A percentile compares a stretch with the other conserved stretches of the same genome.
Conservation (phyloP, 2,888 invertebrate genomes). For the Drosophila prolongata region DNA sequence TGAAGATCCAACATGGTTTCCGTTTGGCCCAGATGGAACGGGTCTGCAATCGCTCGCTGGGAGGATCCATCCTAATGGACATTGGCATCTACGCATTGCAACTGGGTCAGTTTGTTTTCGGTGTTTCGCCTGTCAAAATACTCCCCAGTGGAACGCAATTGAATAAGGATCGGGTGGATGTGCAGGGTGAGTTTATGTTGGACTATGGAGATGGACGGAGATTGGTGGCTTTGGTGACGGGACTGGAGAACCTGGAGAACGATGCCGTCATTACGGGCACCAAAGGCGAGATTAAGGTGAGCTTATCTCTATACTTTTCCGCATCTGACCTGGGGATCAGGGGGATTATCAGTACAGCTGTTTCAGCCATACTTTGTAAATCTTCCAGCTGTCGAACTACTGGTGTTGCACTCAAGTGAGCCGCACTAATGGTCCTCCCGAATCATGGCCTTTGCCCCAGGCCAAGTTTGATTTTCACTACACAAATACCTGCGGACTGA, state of each 20-base stretch:
- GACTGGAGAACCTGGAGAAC: slow-evolving; percentile 69
- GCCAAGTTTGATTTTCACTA: slow-evolving; percentile 87
- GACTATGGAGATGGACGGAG: slow-evolving; percentile 79
- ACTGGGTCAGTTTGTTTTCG: slow-evolving; percentile 89
- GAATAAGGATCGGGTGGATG: slow-evolving; percentile 89
- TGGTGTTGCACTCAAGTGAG: slow-evolving; percentile 84
- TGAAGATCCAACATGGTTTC: slow-evolving; percentile 81
- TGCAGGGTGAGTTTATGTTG: slow-evolving; percentile 77
- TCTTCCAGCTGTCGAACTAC: slow-evolving; percentile 85
- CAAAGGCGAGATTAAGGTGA: slow-evolving; percentile 83
- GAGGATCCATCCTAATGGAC: slow-evolving; percentile 92
- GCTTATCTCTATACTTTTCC: slow-evolving; percentile 16
- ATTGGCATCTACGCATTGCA: slow-evolving; percentile 91
- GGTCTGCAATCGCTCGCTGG: slow-evolving; percentile 87
- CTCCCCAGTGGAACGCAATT: slow-evolving; percentile 88
- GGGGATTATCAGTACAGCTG: slow-evolving; percentile 15
- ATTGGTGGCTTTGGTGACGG: slow-evolving; percentile 75
- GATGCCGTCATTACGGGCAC: slow-evolving; percentile 82
- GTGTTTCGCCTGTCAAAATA: slow-evolving; percentile 89
- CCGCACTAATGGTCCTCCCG: slow-evolving; percentile 86
- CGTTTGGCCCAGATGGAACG: slow-evolving; percentile 56
- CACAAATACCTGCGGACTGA: slow-evolving; percentile 89
- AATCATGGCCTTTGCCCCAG: slow-evolving; percentile 87
- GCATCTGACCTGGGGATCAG: slow-evolving; percentile 3
- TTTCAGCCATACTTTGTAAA: slow-evolving; percentile 4